Evolutionary conservation across 2,888 invertebrate genomes (phyloP), one percentile per base, ranked within the genome.

Genomic region (Brenthis daphne): DNA sequence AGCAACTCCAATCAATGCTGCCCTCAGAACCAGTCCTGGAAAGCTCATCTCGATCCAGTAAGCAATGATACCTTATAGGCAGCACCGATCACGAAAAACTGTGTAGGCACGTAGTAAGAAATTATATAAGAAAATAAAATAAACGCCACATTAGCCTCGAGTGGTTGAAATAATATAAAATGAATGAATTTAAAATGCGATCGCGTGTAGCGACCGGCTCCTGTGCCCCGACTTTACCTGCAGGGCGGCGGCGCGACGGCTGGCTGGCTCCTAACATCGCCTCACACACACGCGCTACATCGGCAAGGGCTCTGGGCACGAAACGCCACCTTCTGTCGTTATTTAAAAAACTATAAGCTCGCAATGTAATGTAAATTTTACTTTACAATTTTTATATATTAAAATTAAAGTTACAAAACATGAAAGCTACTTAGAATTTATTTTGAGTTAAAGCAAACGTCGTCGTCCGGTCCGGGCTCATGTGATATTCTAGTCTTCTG

Each of bases 301-400:
- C 90, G 88, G 71, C 73, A 76, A 86, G 87, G 89, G 86, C 89
- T 85, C 89, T 82, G 86, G 89, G 85, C 89, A 88, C 88, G 87
- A 82, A 84, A 85, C 88, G 88, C 86, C 91, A 90, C 88, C 90
- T 90, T 91, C 92, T 92, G 92, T 80, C 79, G 79, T 92, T 89
- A 87, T 90, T 92, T 90, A 90, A 90, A 90, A 92, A 90, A 85
- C 89, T 89, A 89, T 87, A 88, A 90, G 85, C 89, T 90, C 86
- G 87, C 79, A 84, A 65, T 73, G 72, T 82, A 70, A 68, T 70
- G 64, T 70, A 74, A 77, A 76, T 77, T 78, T 79, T 77, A 77
- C 78, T 76, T 73, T 73, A 69, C 64, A 75, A 66, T 74, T 65
- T 64, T 64, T 57, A 64, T 43, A 66, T 64, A 66, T 68, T 71